Conservation (phyloP, 2,113 vertebrate genomes). For the Sceloporus undulatus region DNA sequence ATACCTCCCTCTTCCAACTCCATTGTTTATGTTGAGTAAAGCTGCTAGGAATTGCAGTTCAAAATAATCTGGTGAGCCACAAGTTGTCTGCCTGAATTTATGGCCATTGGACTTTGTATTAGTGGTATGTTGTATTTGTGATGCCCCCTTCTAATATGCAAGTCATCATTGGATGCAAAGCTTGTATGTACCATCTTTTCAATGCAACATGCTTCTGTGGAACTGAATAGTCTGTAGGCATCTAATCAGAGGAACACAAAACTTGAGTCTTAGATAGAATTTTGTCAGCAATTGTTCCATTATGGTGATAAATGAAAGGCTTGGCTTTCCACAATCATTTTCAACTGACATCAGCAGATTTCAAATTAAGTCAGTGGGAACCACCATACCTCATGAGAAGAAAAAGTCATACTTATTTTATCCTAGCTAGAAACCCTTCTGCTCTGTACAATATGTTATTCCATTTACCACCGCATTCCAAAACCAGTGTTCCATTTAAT, state of each 20-base stretch:
- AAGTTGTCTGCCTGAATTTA: background rate
- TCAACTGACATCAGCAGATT: background rate
- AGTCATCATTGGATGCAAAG: background rate
- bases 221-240: background rate
- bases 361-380: background rate
- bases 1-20: background rate
- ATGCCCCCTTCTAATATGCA: background rate
- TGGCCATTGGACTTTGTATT: too few relatives aligned
- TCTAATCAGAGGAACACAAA: background rate
- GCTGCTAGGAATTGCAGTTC: too few relatives aligned
- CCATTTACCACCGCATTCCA: background rate
- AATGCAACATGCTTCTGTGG: background rate
- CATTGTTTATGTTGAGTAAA: background rate
- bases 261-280: background rate
- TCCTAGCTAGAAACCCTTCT: background rate
- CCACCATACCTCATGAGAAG: background rate
- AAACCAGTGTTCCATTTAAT: slow-evolving; percentile 28
- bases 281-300: background rate
- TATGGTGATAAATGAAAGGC: background rate
- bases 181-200: background rate
- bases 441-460: slow-evolving; percentile 10
- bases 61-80: background rate
- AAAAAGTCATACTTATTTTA: background rate
- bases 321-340: slow-evolving; percentile 26
- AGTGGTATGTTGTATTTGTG: background rate